Evolutionary conservation across 2,888 invertebrate genomes (phyloP).

Genomic region (Phrixothrix hirtus): DNA sequence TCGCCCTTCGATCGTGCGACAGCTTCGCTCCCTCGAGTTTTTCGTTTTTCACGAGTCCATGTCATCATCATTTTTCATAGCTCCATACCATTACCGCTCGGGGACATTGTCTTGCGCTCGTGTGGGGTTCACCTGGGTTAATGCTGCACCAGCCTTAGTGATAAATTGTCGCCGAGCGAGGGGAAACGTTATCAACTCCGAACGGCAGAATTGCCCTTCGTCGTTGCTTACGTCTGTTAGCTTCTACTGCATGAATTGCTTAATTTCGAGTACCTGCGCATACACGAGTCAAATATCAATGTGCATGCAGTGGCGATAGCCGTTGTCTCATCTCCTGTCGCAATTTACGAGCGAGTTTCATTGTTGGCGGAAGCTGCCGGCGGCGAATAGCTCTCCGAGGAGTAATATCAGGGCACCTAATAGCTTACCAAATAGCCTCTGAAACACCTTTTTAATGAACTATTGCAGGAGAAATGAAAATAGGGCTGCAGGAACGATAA

Average conservation of each 20-base stretch:
- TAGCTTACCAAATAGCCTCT: slow-evolving; percentile 71
- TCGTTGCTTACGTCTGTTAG: slow-evolving; percentile 32
- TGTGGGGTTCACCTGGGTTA: slow-evolving; percentile 56
- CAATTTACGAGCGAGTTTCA: slow-evolving; percentile 48
- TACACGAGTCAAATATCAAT: slow-evolving; percentile 27
- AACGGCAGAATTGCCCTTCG: slow-evolving; percentile 47
- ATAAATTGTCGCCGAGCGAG: slow-evolving; percentile 54
- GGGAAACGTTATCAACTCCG: slow-evolving; percentile 54
- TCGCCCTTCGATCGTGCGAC: slow-evolving; percentile 25
- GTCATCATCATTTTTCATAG: slow-evolving; percentile 57
- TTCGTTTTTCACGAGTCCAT: slow-evolving; percentile 51
- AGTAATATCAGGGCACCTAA: slow-evolving; percentile 64
- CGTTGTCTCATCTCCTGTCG: slow-evolving; percentile 31
- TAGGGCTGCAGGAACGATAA: slow-evolving; percentile 47
- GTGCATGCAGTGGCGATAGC: slow-evolving; percentile 23
- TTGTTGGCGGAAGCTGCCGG: slow-evolving; percentile 56
- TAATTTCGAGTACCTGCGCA: slow-evolving; percentile 30
- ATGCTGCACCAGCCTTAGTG: slow-evolving; percentile 52
- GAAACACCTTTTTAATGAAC: slow-evolving; percentile 78
- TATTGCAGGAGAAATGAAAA: slow-evolving; percentile 60
- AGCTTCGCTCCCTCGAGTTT: slow-evolving; percentile 43
- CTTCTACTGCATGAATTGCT: slow-evolving; percentile 29
- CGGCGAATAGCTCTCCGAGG: slow-evolving; percentile 58
- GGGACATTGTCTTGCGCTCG: slow-evolving; percentile 52
- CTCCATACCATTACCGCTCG: slow-evolving; percentile 54